Percentiles rank a stretch among this genome's conserved stretches.
These are phyloP conservation scores for Papilio glaucus DNA, from an alignment of 1,140 invertebrate species.

Conservation along the genomic window DNA sequence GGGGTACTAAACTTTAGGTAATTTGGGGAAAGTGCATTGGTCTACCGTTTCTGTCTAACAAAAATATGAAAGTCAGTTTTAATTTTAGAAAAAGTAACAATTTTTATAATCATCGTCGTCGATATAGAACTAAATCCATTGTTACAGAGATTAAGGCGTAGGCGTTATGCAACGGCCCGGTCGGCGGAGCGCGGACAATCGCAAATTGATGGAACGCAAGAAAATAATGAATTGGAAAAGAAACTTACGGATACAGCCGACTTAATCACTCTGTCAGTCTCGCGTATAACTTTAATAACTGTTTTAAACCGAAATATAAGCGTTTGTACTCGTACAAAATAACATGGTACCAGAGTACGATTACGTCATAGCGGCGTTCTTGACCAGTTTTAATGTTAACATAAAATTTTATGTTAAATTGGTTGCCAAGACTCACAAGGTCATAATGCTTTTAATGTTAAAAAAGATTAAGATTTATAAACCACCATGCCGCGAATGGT, in stretches of 20 bases:
- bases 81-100: neutral
- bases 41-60: too few species aligned
- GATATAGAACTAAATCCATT: constrained; percentile 14
- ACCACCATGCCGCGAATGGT: too few species aligned
- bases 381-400: too few species aligned
- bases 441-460: too few species aligned
- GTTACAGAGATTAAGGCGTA: constrained; percentile 6
- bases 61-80: neutral
- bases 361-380: neutral
- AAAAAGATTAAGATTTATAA: too few species aligned
- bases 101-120: neutral
- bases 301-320: neutral
- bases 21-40: too few species aligned
- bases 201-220: constrained; percentile 28
- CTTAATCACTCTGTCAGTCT: neutral
- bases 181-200: constrained; percentile 22
- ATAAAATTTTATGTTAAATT: too few species aligned
- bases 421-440: neutral
- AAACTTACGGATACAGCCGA: neutral
- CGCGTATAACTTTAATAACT: neutral
- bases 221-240: constrained; percentile 26
- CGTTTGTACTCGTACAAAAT: neutral
- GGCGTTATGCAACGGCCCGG: neutral
- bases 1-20: too few species aligned
- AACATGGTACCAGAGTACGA: neutral